Percentiles rank a stretch among this genome's conserved stretches.
Evolutionary conservation across 2,888 invertebrate genomes (phyloP).

Genomic region (Mythimna impura): DNA sequence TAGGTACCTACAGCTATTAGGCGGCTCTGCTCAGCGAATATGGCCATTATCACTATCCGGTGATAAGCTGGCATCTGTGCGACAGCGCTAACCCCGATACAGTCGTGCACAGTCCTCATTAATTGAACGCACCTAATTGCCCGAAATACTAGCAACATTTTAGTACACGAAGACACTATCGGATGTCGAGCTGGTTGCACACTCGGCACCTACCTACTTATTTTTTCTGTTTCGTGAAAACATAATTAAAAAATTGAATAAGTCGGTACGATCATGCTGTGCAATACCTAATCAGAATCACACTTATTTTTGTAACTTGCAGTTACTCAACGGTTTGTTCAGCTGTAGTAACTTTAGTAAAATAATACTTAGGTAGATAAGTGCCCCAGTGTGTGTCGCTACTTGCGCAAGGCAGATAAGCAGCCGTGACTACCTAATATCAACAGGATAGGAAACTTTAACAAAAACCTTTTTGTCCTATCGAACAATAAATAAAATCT

Average conservation of each 20-base stretch:
- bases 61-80: slow-evolving; percentile 57
- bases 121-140: slow-evolving; percentile 49
- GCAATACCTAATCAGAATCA: neutral
- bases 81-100: slow-evolving; percentile 65
- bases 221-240: neutral
- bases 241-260: neutral
- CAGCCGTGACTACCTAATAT: neutral
- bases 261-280: neutral
- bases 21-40: slow-evolving; percentile 18
- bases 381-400: neutral
- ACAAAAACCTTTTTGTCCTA: slow-evolving; percentile 14
- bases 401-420: slow-evolving; percentile 1
- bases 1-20: slow-evolving; percentile 30
- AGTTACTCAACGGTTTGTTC: slow-evolving; percentile 1
- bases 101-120: slow-evolving; percentile 58
- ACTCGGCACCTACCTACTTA: too few species aligned
- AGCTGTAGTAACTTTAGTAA: neutral
- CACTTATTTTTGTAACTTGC: neutral
- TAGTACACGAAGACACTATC: slow-evolving; percentile 1
- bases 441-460: slow-evolving; percentile 16
- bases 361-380: neutral
- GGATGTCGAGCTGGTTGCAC: slow-evolving; percentile 1
- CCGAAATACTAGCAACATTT: slow-evolving; percentile 14
- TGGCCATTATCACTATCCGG: slow-evolving; percentile 66
- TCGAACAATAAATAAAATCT: slow-evolving; percentile 18